Base-by-base conservation (phyloP, 2,797 vertebrate species). In the Chiloscyllium punctatum region DNA sequence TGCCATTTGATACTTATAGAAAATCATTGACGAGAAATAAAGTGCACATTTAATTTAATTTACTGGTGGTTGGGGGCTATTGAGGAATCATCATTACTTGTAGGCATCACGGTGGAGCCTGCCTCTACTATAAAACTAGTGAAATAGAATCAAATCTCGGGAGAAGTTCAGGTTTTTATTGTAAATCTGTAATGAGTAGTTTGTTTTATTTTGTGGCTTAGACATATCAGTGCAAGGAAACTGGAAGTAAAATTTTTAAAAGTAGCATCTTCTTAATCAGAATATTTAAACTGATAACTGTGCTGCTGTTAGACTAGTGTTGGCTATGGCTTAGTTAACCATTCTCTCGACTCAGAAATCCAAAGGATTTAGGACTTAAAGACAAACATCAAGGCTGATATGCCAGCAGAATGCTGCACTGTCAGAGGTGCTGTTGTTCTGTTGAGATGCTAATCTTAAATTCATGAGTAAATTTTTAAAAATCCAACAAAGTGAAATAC, bases 11-110 rank as follows among this genome's bases (percentile, higher is more conserved):
- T 92, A 68, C 21, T 92, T 92, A 25, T 4, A 69, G n/a, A 66
- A 92, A 69, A 92, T 92, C 62, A 69, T 68, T 68, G 90, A 92
- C 23, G 8, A 69, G 90, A 42, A 92, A 69, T 42, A 92, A 92
- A 69, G 62, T 42, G n/a, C 42, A 92, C 25, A 23, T 42, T 92
- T 92, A 92, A 37, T 92, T 92, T 92, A 92, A 68, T 92, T 92
- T 69, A 92, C 18, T 37, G 8, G n/a, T 37, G 33, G 18, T 30
- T 6, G 57, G 86, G 16, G 57, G 88, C 88, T 91, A n/a, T 84
- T 84, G 82, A 84, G 37, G 48, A 84, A 48, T 68, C 37, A 3
- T 66, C 66, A 92, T 92, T 92, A 92, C 18, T 62, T 25, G 18
- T 9, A 13, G 18, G 62, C 66, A 25, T 42, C 0, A 7, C 25